Evolutionary conservation across 2,113 vertebrate genomes (phyloP).

Genomic region (Athene cunicularia): DNA sequence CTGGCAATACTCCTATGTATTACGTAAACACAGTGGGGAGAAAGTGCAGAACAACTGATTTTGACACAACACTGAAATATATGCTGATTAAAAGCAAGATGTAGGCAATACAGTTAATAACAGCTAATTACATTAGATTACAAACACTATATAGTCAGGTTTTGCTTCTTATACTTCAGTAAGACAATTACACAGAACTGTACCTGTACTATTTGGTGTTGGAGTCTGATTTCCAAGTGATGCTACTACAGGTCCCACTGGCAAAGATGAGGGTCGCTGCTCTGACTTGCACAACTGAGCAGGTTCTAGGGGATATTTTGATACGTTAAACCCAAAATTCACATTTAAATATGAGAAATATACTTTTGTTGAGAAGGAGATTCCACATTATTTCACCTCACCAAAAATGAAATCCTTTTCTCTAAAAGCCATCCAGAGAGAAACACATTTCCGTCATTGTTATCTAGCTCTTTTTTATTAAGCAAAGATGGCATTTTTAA

Average conservation of each 20-base stretch:
- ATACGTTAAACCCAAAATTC: not conserved
- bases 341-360: not conserved
- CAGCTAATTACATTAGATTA: not conserved
- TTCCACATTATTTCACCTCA: not conserved
- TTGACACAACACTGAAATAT: not conserved
- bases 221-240: constrained; percentile 95
- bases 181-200: not conserved
- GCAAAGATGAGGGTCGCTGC: constrained; percentile 93
- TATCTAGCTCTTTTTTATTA: not conserved
- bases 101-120: not conserved
- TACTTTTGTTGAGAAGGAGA: not conserved
- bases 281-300: constrained; percentile 93
- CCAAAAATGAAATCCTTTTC: not conserved
- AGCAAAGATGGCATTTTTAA: not conserved
- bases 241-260: constrained; percentile 91
- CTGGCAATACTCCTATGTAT: not conserved
- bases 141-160: not conserved
- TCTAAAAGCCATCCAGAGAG: not conserved
- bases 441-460: not conserved
- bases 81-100: not conserved
- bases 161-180: not conserved
- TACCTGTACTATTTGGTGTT: constrained; percentile 99
- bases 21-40: accelerated
- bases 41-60: not conserved
- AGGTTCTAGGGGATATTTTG: constrained; percentile 80